Base-by-base conservation (phyloP, 2,113 vertebrate species). In the Sorex araneus region DNA sequence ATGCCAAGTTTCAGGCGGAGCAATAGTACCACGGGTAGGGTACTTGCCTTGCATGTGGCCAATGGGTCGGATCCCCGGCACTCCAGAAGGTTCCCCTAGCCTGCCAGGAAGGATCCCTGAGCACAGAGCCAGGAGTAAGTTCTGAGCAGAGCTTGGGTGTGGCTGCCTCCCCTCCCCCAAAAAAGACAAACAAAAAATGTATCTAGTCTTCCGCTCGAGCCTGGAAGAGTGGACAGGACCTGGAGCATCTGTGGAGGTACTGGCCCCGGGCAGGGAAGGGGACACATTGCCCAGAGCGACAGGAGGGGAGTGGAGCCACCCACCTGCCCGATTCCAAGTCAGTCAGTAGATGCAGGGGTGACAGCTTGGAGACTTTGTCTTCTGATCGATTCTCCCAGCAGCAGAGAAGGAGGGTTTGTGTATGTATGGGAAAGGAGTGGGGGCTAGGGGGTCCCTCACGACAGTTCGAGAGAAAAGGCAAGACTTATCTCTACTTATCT, bases 211-310 rank as follows among this genome's bases (percentile, higher is more conserved):
- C 36, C 13, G 43, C 27, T 54, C 27, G 57, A 63, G 6, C 40
- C 40, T 78, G 40, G 25, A 6, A 60, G 23, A 88, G 50, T 64
- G 23, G 12, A 3, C 50, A 76, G 34, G 30, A 27, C 54, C 34
- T 69, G 4, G 32, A 63, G 64, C 15, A 34, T 19, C 36, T 27
- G 30, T 27, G 30, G 54, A 34, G 28, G 28, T 43, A 3, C 19
- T 73, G 74, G 74, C 45, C 43, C 30, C 40, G 30, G 36, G 71
- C 16, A 23, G 36, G 45, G 36, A 63, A 57, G 21, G 19, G 57
- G 69, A 66, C 9, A 6, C 0, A n/a, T n/a, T n/a, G n/a, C n/a
- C n/a, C n/a, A n/a, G n/a, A 32, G 54, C 30, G 0, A 45, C n/a
- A 8, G 45, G 64, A 87, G 43, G 57, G 43, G 27, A 84, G 34